Evolutionary conservation across 2,113 vertebrate genomes (phyloP).

Genomic region (Micromys minutus): DNA sequence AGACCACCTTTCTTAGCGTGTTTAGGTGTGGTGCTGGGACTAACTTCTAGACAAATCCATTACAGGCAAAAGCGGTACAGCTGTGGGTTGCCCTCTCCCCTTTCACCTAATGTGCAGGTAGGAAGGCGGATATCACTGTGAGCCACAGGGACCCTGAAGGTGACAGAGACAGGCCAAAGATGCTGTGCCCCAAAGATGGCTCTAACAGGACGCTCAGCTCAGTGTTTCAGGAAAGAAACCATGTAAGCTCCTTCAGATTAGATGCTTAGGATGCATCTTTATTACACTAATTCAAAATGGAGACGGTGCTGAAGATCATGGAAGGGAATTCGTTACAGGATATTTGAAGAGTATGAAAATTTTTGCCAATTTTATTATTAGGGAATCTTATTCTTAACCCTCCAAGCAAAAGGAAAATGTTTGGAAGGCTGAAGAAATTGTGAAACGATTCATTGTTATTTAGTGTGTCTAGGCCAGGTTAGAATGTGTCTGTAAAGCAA

Average conservation of each 20-base stretch:
- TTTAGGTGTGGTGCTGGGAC: background rate
- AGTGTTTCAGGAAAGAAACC: constrained; percentile 14
- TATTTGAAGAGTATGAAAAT: background rate
- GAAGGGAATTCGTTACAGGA: constrained; percentile 28
- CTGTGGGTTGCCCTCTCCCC: background rate
- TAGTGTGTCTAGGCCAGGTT: background rate
- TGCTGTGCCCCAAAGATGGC: too few relatives aligned
- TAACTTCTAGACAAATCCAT: background rate
- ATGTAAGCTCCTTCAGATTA: constrained; percentile 6
- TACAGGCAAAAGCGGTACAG: background rate
- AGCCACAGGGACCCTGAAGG: background rate
- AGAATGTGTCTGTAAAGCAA: constrained; percentile 7
- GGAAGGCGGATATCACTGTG: background rate
- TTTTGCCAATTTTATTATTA: background rate
- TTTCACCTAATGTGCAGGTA: background rate
- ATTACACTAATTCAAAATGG: constrained; percentile 46
- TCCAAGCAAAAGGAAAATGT: constrained; percentile 20
- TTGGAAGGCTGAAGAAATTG: background rate
- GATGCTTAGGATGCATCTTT: background rate
- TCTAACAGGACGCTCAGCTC: background rate
- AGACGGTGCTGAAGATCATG: constrained; percentile 20
- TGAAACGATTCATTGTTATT: background rate
- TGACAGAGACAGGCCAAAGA: background rate
- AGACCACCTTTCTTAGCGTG: constrained; percentile 9
- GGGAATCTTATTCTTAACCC: background rate